Percentiles rank a stretch among this genome's conserved stretches.
phyloP scores from a whole-genome alignment of 2,113 vertebrate species.

The Sialia sialis region DNA sequence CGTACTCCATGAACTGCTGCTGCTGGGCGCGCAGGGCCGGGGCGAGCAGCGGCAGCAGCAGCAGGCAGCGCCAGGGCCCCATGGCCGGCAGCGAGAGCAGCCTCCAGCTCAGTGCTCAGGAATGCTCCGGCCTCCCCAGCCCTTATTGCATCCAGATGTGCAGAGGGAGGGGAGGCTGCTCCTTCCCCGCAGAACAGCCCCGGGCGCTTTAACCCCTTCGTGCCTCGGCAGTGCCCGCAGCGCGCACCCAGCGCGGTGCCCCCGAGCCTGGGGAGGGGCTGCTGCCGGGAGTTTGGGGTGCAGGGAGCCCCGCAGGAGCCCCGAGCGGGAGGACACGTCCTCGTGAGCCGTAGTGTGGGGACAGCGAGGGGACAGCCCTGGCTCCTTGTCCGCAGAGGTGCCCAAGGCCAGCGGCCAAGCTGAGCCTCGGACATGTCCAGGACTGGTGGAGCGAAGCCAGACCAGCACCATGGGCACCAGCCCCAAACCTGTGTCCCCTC shows the following conservation, averaged over 20 bases:
- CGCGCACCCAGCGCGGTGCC: accelerated
- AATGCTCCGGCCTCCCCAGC: constrained; percentile 68
- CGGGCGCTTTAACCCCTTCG: constrained; percentile 60
- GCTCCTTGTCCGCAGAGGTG: background rate
- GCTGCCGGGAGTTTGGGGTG: background rate
- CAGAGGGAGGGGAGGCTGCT: constrained; percentile 3
- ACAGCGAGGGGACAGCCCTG: background rate
- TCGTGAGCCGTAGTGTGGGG: background rate
- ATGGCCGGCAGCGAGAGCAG: background rate
- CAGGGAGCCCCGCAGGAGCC: accelerated
- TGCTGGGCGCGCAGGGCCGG: constrained; percentile 64
- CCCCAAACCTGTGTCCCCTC: background rate
- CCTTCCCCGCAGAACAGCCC: background rate
- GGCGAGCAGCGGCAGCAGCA: constrained; percentile 58
- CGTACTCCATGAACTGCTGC: constrained; percentile 78
- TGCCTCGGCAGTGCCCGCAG: background rate
- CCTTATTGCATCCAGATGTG: constrained; percentile 79
- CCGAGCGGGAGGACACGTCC: accelerated
- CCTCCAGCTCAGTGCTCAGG: constrained; percentile 76
- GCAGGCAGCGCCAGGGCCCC: constrained; percentile 57
- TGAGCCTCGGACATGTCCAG: accelerated
- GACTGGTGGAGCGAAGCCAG: background rate
- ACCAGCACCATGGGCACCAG: accelerated
- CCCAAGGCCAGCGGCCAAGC: background rate
- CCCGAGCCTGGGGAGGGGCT: accelerated